These are phyloP conservation scores for Rotaria sp. DNA, from an alignment of 2,888 invertebrate species.

Conservation along the genomic window DNA sequence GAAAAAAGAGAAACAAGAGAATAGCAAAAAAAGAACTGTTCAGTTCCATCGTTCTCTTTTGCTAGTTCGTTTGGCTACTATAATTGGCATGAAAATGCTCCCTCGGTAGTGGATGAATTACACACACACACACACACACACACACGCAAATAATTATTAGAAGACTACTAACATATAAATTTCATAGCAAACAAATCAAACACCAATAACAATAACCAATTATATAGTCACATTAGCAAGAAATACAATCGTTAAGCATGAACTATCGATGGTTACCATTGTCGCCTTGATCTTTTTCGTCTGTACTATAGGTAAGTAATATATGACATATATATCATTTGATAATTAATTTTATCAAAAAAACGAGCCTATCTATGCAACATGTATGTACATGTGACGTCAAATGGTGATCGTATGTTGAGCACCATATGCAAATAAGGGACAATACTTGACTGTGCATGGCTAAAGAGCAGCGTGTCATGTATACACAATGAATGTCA, in stretches of 20 bases:
- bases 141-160: not conserved
- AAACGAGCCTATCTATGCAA: not conserved
- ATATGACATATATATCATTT: not conserved
- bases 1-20: not conserved
- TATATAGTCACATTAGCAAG: not conserved
- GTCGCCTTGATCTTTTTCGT: constrained; percentile 8
- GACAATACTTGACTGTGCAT: not conserved
- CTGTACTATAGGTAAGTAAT: not conserved
- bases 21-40: not conserved
- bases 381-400: not conserved
- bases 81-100: constrained; percentile 15
- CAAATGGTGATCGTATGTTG: not conserved
- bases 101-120: not conserved
- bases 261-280: not conserved
- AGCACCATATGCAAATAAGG: not conserved
- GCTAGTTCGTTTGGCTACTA: not conserved
- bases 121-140: not conserved
- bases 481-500: not conserved
- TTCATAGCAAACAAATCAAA: not conserved
- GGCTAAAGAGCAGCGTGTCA: not conserved
- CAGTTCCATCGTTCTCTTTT: not conserved
- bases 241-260: not conserved
- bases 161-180: not conserved
- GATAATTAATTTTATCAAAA: not conserved
- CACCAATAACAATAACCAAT: not conserved